Percentiles rank a stretch among this genome's conserved stretches.
Conservation (phyloP, 2,888 invertebrate species). For the Coecobrya sp. region DNA sequence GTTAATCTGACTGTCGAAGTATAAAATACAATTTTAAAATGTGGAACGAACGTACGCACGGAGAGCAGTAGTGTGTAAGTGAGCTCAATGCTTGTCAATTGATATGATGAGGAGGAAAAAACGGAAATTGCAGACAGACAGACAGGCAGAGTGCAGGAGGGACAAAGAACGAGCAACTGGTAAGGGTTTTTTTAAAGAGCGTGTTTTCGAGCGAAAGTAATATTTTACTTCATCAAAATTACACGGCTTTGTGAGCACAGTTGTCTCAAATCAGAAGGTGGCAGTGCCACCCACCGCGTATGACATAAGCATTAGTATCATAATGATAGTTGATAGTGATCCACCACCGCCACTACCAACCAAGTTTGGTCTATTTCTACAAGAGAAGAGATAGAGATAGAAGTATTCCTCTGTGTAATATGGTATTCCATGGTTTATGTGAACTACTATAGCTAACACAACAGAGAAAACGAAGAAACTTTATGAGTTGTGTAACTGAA, state of each 20-base stretch:
- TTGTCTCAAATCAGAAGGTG: conserved; percentile 69
- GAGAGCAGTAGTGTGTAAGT: neutral
- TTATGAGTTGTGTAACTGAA: conserved; percentile 40
- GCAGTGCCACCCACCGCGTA: conserved; percentile 74
- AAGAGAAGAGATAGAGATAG: neutral
- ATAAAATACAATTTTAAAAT: conserved; percentile 48
- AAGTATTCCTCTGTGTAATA: conserved; percentile 13
- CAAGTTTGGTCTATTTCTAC: neutral
- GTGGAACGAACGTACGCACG: neutral
- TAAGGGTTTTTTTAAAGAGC: conserved; percentile 30
- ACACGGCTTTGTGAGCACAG: conserved; percentile 71
- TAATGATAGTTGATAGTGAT: conserved; percentile 56
- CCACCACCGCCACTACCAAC: neutral
- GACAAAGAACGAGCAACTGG: conserved; percentile 59
- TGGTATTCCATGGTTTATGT: neutral
- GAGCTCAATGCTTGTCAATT: conserved; percentile 37
- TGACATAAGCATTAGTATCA: conserved; percentile 64
- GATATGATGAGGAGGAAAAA: conserved; percentile 33
- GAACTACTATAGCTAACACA: neutral
- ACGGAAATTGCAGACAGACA: conserved; percentile 51
- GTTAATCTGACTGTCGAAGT: conserved; percentile 52
- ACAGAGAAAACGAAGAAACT: neutral
- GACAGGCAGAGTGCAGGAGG: neutral
- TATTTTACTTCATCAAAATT: conserved; percentile 78
- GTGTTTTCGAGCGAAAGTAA: conserved; percentile 64